These are phyloP conservation scores for Ostrea denselamellosa DNA, from an alignment of 1,140 invertebrate species.

Conservation along the genomic window DNA sequence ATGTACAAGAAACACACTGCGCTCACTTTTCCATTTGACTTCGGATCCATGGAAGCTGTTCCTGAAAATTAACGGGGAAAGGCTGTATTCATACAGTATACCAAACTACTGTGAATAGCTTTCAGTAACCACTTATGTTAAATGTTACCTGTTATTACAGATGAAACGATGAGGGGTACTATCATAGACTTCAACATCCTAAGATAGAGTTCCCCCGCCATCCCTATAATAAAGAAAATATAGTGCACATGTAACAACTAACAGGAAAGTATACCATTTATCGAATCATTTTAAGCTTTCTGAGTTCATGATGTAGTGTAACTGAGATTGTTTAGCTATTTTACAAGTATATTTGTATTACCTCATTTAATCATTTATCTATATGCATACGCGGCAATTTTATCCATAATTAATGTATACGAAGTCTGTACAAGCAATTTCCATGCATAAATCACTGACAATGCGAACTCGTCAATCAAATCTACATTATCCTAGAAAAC, in stretches of 20 bases:
- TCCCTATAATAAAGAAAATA: slow-evolving; percentile 52
- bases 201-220: slow-evolving; percentile 83
- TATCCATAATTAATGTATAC: too few species aligned
- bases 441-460: too few species aligned
- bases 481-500: too few species aligned
- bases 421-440: too few species aligned
- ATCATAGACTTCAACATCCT: slow-evolving; percentile 79
- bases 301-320: background rate
- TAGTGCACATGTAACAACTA: background rate
- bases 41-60: slow-evolving; percentile 74
- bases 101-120: background rate
- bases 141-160: slow-evolving; percentile 70
- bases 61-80: slow-evolving; percentile 79
- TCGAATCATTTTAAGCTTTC: background rate
- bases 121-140: background rate
- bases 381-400: background rate
- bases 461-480: too few species aligned
- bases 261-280: background rate
- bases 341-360: background rate
- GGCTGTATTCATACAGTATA: background rate
- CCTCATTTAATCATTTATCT: background rate
- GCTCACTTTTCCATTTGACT: slow-evolving; percentile 69
- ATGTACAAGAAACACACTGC: slow-evolving; percentile 62
- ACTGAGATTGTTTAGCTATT: background rate
- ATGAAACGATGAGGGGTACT: slow-evolving; percentile 77